Evolutionary conservation across 2,797 vertebrate genomes (phyloP).

Genomic region (Manis pentadactyla): DNA sequence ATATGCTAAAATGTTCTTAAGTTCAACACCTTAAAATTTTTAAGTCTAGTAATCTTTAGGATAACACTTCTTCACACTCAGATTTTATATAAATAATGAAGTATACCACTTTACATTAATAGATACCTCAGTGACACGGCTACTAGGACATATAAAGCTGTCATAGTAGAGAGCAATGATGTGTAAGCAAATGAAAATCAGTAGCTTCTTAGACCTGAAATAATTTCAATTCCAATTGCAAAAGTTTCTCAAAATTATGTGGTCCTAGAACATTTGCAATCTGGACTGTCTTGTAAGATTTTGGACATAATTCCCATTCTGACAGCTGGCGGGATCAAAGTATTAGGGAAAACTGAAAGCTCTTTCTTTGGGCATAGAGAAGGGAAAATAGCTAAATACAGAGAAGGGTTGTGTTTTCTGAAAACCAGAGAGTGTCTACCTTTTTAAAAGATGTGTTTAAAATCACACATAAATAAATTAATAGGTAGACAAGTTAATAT

Average conservation of each 20-base stretch:
- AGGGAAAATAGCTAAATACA: conserved; percentile 29
- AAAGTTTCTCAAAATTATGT: neutral
- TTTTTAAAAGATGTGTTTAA: conserved; percentile 73
- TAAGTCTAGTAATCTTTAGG: neutral
- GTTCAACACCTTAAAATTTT: neutral
- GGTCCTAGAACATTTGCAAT: neutral
- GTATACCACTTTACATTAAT: neutral
- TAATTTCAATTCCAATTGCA: neutral
- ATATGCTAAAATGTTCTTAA: neutral
- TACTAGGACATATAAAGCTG: neutral
- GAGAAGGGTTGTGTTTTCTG: conserved; percentile 28
- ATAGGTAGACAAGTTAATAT: conserved; percentile 69
- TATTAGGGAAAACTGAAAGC: neutral
- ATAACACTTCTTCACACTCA: neutral
- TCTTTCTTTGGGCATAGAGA: neutral
- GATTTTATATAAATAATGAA: neutral
- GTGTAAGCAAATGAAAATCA: neutral
- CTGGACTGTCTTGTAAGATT: neutral
- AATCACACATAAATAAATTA: conserved; percentile 65
- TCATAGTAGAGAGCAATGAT: neutral
- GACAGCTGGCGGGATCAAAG: neutral
- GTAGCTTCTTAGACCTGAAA: neutral
- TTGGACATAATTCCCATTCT: neutral
- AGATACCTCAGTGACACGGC: neutral
- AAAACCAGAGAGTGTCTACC: conserved; percentile 45